Evolutionary conservation across 2,888 invertebrate species (phyloP), one percentile per base, ranked within the genome.

Genomic region (Lochmaea crataegi): DNA sequence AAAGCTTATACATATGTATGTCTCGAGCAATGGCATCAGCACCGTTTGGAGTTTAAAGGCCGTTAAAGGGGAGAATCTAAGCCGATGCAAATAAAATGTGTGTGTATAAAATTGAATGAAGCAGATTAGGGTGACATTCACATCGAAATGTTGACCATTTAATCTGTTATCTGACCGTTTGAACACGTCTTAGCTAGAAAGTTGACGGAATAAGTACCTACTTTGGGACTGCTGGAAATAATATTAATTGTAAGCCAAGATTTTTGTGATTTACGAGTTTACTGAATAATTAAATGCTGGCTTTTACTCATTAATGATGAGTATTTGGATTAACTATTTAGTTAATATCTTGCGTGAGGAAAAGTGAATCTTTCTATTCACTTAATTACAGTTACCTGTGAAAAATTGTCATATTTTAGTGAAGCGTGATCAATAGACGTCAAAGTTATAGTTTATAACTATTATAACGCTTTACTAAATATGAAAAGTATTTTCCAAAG

Each of bases 1-100:
- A 60, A 60, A 60, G 41, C 60, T 60, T 16, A 60, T 60, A 60
- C 60, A 60, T 60, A 60, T 60, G 60, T 41, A 60, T 60, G 60
- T 38, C 41, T 38, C 6, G n/a, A 60, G 38, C 38, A n/a, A 32
- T n/a, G 9, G 16, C 38, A 32, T 38, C 38, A 16, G 14, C 38
- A 16, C 6, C 41, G 10, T 60, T 60, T 38, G n/a, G 41, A 60
- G n/a, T 38, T 12, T 58, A 58, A 26, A 60, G 60, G 16, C 38
- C n/a, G 32, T 38, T 38, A 38, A 38, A 60, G 60, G 16, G 60
- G 7, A 3, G n/a, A n/a, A n/a, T 60, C 60, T 60, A 32, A 60
- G 14, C 22, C 26, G 57, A 57, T 14, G 57, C 26, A 18, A 57
- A 60, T 60, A 60, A 60, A 60, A 60, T 60, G 32, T 38, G 41